Evolutionary conservation across 2,888 invertebrate genomes (phyloP), one percentile per base, ranked within the genome.

Genomic region (Himalopsyche japonica): DNA sequence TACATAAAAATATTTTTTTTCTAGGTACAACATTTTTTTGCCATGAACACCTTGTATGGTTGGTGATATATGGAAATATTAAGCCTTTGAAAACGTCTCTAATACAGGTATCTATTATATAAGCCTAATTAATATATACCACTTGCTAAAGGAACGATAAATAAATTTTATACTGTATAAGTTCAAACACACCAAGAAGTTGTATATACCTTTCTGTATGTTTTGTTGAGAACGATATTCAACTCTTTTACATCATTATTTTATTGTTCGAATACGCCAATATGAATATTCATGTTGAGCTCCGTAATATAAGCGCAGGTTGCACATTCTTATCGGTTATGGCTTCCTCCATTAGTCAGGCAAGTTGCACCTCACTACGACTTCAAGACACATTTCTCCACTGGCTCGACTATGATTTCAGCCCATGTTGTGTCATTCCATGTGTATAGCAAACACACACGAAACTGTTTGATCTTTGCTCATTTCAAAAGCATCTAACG

Each of bases 261-360:
- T 57, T 57, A 57, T 57, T 57, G n/a, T 7, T n/a, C 2, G 6
- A 20, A 57, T 57, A 57, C 57, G 57, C 7, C 57, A 57, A 57
- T 57, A 57, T 57, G 57, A 20, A 57, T 57, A 20, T 57, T 57
- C 57, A 20, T 57, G 57, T 24, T 20, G 10, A 57, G 4, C 57
- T 3, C 57, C 57, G 20, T 12, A 78, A 78, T n/a, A 78, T n/a
- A 2, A 43, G n/a, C 78, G 32, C 32, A 24, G 24, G 37, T 24
- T 37, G 34, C 37, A 43, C 78, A 78, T 37, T 78, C 34, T 78
- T 78, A 78, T 78, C 78, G 78, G 32, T 78, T 78, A 78, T 78
- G 78, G 37, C 24, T 78, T 78, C 78, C 78, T 78, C 37, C 78
- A 37, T 37, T 78, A 76, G 76, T 76, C 76, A 32, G 5, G 78